Conservation (phyloP, 2,888 invertebrate species). For the Lymantria dispar region DNA sequence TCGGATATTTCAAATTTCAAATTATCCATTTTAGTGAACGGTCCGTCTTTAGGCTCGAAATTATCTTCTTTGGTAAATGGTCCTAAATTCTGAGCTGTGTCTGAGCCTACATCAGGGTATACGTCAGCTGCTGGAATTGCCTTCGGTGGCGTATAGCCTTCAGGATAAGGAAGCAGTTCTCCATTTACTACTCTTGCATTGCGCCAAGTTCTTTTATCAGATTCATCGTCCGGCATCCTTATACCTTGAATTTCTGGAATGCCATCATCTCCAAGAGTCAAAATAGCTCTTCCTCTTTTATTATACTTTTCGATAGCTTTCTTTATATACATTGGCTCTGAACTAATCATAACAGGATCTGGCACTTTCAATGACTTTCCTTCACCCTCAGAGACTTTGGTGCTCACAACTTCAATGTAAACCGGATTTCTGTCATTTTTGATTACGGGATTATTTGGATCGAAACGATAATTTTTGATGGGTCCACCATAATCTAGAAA, state of each 20-base stretch:
- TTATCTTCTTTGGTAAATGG: slow-evolving; percentile 85
- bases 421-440: slow-evolving; percentile 82
- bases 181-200: slow-evolving; percentile 95
- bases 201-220: slow-evolving; percentile 92
- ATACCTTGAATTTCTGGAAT: slow-evolving; percentile 92
- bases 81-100: slow-evolving; percentile 71
- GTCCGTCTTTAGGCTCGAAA: slow-evolving; percentile 79
- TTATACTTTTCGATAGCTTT: slow-evolving; percentile 74
- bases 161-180: slow-evolving; percentile 88
- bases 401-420: slow-evolving; percentile 75
- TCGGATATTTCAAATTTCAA: slow-evolving; percentile 65
- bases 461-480: slow-evolving; percentile 71
- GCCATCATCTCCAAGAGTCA: slow-evolving; percentile 86
- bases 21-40: slow-evolving; percentile 84
- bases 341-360: slow-evolving; percentile 86
- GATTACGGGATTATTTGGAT: slow-evolving; percentile 74
- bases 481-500: slow-evolving; percentile 69
- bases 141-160: slow-evolving; percentile 85
- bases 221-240: slow-evolving; percentile 92
- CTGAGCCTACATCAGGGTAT: slow-evolving; percentile 66
- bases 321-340: slow-evolving; percentile 84
- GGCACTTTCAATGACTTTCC: slow-evolving; percentile 81
- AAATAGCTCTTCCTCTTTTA: slow-evolving; percentile 85
- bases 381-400: slow-evolving; percentile 74
- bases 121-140: slow-evolving; percentile 83